Percentiles rank a stretch among this genome's conserved stretches.
These are phyloP conservation scores for Cremastobaeus sp. DNA, from an alignment of 2,888 invertebrate species.

Conservation along the genomic window DNA sequence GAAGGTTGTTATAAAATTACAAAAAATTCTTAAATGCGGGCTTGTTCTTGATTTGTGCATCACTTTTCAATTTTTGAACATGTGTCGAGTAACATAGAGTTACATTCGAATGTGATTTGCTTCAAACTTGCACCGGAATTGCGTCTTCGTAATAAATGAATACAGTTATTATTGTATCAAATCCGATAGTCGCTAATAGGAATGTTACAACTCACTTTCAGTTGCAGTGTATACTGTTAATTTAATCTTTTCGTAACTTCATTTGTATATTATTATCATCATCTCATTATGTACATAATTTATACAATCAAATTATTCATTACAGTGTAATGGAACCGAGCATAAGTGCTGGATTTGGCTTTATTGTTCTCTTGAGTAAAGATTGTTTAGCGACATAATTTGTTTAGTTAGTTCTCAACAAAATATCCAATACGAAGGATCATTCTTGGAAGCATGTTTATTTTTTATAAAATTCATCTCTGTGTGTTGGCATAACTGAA, in stretches of 20 bases:
- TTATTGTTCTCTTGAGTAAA: too few relatives aligned
- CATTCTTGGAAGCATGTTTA: background rate
- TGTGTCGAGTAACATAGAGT: constrained; percentile 3
- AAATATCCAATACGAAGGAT: background rate
- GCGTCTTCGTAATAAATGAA: constrained; percentile 32
- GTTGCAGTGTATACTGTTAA: constrained; percentile 44
- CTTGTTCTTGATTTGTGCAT: background rate
- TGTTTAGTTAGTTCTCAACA: background rate
- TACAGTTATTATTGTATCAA: constrained; percentile 41
- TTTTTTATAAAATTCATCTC: constrained; percentile 10
- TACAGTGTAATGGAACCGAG: constrained; percentile 14
- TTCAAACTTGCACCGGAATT: constrained; percentile 22
- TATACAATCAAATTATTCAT: constrained; percentile 41
- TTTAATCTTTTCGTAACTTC: constrained; percentile 33
- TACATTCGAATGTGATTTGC: background rate
- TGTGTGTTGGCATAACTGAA: background rate
- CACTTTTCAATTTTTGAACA: background rate
- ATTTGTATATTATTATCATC: constrained; percentile 43
- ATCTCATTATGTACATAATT: constrained; percentile 47
- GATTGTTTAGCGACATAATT: too few relatives aligned
- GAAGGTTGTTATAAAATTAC: constrained; percentile 50
- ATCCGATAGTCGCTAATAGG: constrained; percentile 55
- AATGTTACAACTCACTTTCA: constrained; percentile 45
- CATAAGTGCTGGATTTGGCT: constrained; percentile 10
- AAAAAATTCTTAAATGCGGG: constrained; percentile 33